Conservation (phyloP, 2,113 vertebrate species). For the Hydrolagus affinis region DNA sequence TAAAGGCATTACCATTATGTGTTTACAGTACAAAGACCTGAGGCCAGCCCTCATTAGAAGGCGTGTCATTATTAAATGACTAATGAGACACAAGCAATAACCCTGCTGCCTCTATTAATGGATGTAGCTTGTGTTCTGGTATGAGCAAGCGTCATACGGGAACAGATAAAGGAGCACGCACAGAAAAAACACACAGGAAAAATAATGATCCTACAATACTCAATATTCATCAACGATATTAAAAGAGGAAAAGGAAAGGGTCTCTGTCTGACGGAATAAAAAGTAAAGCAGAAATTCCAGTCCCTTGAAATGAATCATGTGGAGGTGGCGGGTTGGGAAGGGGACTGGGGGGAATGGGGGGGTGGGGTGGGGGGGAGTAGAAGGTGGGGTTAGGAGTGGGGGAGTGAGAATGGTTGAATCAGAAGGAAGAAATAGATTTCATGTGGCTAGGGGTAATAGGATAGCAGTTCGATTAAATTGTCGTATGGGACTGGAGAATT, state of each 20-base stretch:
- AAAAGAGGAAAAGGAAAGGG: conserved; percentile 14
- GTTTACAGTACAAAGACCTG: conserved; percentile 32
- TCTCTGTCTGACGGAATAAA: background rate
- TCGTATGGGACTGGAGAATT: conserved; percentile 10
- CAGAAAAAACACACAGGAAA: background rate
- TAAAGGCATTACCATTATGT: conserved; percentile 31
- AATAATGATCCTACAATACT: conserved; percentile 9
- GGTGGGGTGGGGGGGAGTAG: no score
- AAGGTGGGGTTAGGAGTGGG: conserved; percentile 7
- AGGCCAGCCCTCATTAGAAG: conserved; percentile 31
- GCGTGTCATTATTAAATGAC: conserved; percentile 32
- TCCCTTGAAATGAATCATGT: background rate
- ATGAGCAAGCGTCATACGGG: conserved; percentile 15
- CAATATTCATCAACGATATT: background rate
- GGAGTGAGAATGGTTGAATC: background rate
- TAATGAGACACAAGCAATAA: conserved; percentile 31
- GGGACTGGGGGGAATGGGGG: background rate
- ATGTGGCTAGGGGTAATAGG: conserved; percentile 4
- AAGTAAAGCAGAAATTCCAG: background rate
- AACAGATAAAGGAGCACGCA: conserved; percentile 19
- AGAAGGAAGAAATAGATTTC: background rate
- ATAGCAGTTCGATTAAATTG: conserved; percentile 16
- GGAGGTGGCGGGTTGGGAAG: background rate
- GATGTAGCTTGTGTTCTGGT: conserved; percentile 27
- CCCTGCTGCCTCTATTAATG: conserved; percentile 31